phyloP scores from a whole-genome alignment of 2,113 vertebrate genomes.

The Myotis yumanensis region DNA sequence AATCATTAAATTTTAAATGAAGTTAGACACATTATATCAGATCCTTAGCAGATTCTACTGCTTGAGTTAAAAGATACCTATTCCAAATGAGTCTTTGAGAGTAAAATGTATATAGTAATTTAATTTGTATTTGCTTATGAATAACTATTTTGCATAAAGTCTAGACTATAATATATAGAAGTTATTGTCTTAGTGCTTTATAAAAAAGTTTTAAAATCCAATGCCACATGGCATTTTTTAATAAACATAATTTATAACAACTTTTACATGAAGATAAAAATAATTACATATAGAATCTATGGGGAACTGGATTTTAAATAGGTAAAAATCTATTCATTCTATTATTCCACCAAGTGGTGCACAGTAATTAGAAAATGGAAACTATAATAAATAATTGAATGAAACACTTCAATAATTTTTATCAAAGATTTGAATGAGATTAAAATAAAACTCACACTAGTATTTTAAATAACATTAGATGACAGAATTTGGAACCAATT shows the following conservation, averaged over 20 bases:
- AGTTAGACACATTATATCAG: conserved; percentile 70
- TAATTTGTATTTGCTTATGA: conserved; percentile 24
- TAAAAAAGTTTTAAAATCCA: background rate
- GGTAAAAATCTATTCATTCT: background rate
- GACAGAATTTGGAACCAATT: background rate
- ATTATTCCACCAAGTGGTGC: background rate
- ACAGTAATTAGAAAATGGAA: background rate
- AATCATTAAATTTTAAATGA: conserved; percentile 60
- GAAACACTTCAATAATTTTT: conserved; percentile 35
- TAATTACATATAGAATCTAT: background rate
- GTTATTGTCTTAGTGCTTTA: background rate
- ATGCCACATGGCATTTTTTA: background rate
- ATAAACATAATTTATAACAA: conserved; percentile 30
- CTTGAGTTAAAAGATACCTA: conserved; percentile 28
- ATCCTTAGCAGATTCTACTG: conserved; percentile 46
- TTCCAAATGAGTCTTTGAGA: conserved; percentile 17
- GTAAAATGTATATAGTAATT: background rate
- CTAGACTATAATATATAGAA: background rate
- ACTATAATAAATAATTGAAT: background rate
- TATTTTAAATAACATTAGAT: background rate
- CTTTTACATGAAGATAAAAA: background rate
- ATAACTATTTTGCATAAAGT: background rate
- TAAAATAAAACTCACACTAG: background rate
- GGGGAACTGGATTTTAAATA: conserved; percentile 12
- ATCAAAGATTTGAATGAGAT: background rate